A percentile compares a stretch with the other conserved stretches of the same genome.
Conservation (phyloP, 53 echinoderm and acorn worm species). For the Zoroaster sp. region DNA sequence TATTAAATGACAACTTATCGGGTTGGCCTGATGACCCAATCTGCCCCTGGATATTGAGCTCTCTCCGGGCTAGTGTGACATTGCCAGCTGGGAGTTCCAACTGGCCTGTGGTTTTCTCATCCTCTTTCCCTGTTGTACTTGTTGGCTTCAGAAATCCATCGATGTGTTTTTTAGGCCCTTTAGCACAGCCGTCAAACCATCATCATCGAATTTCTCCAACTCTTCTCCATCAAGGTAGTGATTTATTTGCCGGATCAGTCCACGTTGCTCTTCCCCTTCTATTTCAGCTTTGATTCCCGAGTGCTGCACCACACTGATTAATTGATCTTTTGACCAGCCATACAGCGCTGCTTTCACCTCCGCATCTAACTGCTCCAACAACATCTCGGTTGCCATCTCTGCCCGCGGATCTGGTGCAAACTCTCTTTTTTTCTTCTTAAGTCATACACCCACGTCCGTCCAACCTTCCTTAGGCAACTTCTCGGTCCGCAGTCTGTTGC, state of each 20-base stretch:
- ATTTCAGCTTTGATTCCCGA: background rate
- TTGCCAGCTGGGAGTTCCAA: background rate
- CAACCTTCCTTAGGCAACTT: background rate
- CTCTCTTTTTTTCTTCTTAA: background rate
- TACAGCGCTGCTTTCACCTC: slow-evolving; percentile 18
- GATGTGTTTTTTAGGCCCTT: background rate
- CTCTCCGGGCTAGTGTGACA: background rate
- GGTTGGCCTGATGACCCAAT: background rate
- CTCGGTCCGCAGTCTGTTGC: background rate
- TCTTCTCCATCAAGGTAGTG: background rate
- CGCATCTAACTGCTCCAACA: background rate
- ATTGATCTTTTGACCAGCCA: background rate
- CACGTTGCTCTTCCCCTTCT: background rate
- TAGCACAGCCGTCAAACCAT: background rate
- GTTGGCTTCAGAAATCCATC: background rate
- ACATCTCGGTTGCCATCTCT: background rate
- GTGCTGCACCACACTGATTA: background rate
- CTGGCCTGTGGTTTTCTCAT: background rate
- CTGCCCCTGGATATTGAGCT: background rate
- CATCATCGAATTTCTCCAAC: background rate
- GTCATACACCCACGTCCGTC: background rate
- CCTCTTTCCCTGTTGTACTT: background rate
- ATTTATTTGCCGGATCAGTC: background rate
- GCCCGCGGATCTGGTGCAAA: background rate
- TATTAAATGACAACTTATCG: background rate